phyloP scores from a whole-genome alignment of 1,140 invertebrate genomes.

The Capitella teleta region DNA sequence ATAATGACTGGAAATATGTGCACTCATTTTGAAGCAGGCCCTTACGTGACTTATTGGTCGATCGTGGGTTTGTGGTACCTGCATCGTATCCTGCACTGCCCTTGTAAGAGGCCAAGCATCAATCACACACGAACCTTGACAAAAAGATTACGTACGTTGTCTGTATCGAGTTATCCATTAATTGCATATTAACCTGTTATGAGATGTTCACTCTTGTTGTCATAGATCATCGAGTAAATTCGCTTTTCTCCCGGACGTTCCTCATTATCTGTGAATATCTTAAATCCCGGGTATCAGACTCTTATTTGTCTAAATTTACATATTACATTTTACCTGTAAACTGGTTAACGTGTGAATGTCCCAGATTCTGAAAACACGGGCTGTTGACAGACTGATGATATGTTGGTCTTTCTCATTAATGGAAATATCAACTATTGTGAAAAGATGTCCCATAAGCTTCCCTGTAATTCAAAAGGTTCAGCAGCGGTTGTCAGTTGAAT shows the following conservation, averaged over 20 bases:
- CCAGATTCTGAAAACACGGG: conserved; percentile 38
- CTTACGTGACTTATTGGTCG: conserved; percentile 32
- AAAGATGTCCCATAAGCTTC: conserved; percentile 38
- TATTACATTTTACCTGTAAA: conserved; percentile 27
- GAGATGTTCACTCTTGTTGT: conserved; percentile 33
- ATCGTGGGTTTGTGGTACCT: conserved; percentile 39
- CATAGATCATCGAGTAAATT: conserved; percentile 37
- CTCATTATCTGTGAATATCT: conserved; percentile 40
- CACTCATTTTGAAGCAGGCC: background rate
- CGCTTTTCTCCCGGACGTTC: conserved; percentile 36
- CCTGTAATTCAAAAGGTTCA: conserved; percentile 19
- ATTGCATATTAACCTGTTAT: conserved; percentile 23
- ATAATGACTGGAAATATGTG: background rate
- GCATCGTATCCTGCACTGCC: conserved; percentile 36
- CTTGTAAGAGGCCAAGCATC: conserved; percentile 37
- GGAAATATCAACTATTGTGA: conserved; percentile 37
- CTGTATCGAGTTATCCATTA: no score
- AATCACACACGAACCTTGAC: conserved; percentile 35
- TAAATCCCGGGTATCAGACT: background rate
- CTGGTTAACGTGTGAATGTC: conserved; percentile 38
- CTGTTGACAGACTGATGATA: conserved; percentile 39
- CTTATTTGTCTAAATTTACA: background rate
- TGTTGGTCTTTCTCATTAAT: conserved; percentile 40
- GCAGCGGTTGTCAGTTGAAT: background rate
- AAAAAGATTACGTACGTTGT: no score